Evolutionary conservation across 2,797 vertebrate species (phyloP).

Genomic region (Typhlichthys subterraneus): DNA sequence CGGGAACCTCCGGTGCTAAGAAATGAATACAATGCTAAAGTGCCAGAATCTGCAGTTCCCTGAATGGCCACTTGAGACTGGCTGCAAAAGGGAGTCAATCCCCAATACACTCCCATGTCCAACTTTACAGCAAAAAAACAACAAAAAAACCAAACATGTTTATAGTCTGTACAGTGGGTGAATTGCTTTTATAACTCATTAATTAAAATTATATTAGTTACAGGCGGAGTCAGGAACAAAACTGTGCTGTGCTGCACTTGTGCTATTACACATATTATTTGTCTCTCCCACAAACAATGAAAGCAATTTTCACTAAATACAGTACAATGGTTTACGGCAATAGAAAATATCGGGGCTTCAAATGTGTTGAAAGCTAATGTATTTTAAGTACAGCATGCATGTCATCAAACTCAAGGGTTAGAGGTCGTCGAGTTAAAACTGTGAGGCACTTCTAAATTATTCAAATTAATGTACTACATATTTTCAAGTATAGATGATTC

Average conservation of each 20-base stretch:
- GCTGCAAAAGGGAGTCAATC: no score
- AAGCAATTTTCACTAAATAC: constrained; percentile 8
- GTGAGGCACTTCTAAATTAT: constrained; percentile 20
- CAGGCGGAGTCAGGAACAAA: background rate
- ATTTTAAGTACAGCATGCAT: constrained; percentile 17
- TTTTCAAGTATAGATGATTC: no score
- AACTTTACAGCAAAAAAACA: no score
- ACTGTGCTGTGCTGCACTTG: constrained; percentile 8
- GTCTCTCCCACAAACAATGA: constrained; percentile 14
- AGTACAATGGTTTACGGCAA: constrained; percentile 70
- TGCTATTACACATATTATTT: background rate
- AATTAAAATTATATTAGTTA: no score
- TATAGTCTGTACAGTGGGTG: constrained; percentile 16
- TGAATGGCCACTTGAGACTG: no score
- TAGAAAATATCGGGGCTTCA: constrained; percentile 79
- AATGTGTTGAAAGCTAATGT: constrained; percentile 68
- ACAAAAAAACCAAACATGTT: no score
- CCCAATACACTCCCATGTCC: no score
- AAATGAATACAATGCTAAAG: no score
- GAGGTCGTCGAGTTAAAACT: constrained; percentile 46
- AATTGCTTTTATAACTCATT: constrained; percentile 10
- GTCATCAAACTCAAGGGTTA: constrained; percentile 64
- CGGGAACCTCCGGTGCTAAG: no score
- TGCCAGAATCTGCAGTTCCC: no score
- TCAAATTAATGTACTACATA: constrained; percentile 35